These are phyloP conservation scores for Anabas testudineus DNA, from an alignment of 2,797 vertebrate genomes.

Conservation along the genomic window DNA sequence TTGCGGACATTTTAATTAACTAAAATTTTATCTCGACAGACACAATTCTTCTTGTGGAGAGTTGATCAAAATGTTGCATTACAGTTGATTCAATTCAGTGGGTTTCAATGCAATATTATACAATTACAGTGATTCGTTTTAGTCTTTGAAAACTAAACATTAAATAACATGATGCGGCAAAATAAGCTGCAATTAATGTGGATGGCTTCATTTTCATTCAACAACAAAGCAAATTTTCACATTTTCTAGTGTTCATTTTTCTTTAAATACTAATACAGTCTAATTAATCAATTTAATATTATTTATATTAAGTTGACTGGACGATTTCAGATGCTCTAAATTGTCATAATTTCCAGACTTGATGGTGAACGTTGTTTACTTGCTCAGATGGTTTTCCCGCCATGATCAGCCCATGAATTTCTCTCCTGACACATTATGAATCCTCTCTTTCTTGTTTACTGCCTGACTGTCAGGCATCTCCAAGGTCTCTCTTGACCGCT, in stretches of 20 bases:
- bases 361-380: conserved; percentile 14
- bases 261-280: neutral
- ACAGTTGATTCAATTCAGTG: neutral
- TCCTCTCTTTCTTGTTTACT: conserved; percentile 70
- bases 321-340: conserved; percentile 12
- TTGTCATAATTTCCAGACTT: conserved; percentile 28
- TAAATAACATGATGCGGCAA: neutral
- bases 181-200: neutral
- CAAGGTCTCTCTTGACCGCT: conserved; percentile 76
- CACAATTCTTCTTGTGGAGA: neutral
- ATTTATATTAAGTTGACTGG: neutral
- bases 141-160: neutral
- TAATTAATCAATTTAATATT: too few relatives aligned
- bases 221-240: neutral
- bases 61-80: neutral
- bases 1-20: neutral
- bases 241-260: neutral
- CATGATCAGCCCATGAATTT: conserved; percentile 38
- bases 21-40: neutral
- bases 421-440: conserved; percentile 55
- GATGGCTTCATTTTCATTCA: neutral
- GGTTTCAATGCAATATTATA: neutral
- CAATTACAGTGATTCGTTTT: neutral
- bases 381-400: neutral
- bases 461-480: conserved; percentile 69